Conservation (phyloP, 2,888 invertebrate genomes). For the Agapostemon virescens region DNA sequence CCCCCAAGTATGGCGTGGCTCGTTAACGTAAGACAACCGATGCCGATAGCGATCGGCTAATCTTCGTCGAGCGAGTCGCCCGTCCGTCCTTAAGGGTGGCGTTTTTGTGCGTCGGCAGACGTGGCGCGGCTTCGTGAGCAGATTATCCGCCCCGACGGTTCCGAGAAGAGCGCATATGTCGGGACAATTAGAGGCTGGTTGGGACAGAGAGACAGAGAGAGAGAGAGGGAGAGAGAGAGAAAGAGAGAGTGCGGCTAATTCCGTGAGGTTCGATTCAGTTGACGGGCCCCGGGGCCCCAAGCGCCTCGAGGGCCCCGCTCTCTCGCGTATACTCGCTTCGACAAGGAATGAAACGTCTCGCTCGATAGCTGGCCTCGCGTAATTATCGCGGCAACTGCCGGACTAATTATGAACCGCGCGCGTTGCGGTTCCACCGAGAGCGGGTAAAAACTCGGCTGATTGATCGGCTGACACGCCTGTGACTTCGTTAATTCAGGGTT, state of each 20-base stretch:
- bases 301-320: neutral
- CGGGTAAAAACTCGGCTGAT: constrained; percentile 34
- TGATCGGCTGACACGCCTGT: constrained; percentile 44
- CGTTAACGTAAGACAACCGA: constrained; percentile 77
- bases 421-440: neutral
- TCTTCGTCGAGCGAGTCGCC: constrained; percentile 63
- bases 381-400: constrained; percentile 33
- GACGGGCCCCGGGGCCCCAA: neutral
- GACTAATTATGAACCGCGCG: constrained; percentile 37
- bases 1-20: constrained; percentile 64
- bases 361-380: neutral
- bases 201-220: constrained; percentile 13
- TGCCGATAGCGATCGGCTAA: constrained; percentile 77
- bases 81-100: constrained; percentile 49
- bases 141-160: constrained; percentile 59
- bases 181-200: constrained; percentile 58
- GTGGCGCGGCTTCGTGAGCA: constrained; percentile 36
- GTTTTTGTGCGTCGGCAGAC: constrained; percentile 58
- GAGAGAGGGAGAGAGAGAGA: neutral
- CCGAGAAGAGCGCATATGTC: constrained; percentile 41
- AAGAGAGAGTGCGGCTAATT: constrained; percentile 34
- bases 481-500: constrained; percentile 43
- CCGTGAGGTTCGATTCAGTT: constrained; percentile 22
- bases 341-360: constrained; percentile 29
- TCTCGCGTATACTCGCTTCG: neutral